Evolutionary conservation across 2,888 invertebrate genomes (phyloP).

Genomic region (Unio pictorum): DNA sequence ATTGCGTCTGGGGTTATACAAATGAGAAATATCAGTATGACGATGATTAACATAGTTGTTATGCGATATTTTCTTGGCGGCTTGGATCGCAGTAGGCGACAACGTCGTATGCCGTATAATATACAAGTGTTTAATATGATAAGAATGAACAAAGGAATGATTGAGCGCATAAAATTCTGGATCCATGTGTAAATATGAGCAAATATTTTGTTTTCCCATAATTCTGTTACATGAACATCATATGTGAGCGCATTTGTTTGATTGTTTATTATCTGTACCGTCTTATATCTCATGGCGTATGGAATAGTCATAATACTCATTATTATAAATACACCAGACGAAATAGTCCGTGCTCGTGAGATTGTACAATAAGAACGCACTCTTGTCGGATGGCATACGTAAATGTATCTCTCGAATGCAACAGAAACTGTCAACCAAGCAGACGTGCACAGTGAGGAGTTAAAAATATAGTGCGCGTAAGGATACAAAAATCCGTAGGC

Average conservation of each 20-base stretch:
- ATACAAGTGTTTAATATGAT: conserved; percentile 65
- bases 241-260: conserved; percentile 37
- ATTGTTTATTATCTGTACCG: conserved; percentile 39
- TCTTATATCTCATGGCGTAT: conserved; percentile 62
- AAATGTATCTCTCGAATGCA: conserved; percentile 67
- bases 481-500: conserved; percentile 67
- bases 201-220: conserved; percentile 61
- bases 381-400: conserved; percentile 66
- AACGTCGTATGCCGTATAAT: conserved; percentile 59
- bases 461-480: conserved; percentile 68
- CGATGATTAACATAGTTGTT: conserved; percentile 67
- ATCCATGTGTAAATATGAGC: conserved; percentile 60
- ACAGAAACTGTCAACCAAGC: conserved; percentile 69
- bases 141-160: conserved; percentile 65
- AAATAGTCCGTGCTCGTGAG: conserved; percentile 55
- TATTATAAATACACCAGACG: conserved; percentile 53
- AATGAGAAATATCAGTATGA: conserved; percentile 68
- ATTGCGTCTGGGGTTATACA: conserved; percentile 70
- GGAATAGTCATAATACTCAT: conserved; percentile 65
- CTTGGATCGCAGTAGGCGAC: conserved; percentile 49
- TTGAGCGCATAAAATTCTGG: conserved; percentile 65
- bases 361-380: conserved; percentile 58
- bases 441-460: conserved; percentile 62
- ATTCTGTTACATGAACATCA: conserved; percentile 53
- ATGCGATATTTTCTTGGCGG: conserved; percentile 60